Conservation (phyloP, 2,888 invertebrate species). For the Rotaria magnacalcarata region DNA sequence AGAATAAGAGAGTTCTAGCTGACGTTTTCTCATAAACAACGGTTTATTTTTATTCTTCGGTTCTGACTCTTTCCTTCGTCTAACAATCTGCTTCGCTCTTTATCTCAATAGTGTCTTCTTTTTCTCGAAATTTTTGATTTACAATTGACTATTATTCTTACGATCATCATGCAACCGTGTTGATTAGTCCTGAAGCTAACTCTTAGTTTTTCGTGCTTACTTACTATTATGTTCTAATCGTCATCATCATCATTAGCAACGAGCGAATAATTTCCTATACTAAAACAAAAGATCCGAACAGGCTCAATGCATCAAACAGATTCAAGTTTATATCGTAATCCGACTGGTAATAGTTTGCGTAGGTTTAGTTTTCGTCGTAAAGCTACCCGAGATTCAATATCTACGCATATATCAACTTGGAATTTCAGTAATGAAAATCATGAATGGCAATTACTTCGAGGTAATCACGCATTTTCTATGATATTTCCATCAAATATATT, state of each 20-base stretch:
- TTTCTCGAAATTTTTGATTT: not conserved
- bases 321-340: not conserved
- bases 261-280: not conserved
- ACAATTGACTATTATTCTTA: not conserved
- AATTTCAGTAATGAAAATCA: not conserved
- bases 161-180: not conserved
- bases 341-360: not conserved
- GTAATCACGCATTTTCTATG: not conserved
- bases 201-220: not conserved
- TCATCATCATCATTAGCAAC: not conserved
- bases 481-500: not conserved
- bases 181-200: not conserved
- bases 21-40: not conserved
- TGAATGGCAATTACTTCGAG: slow-evolving; percentile 24
- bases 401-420: not conserved
- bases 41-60: not conserved
- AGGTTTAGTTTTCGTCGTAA: slow-evolving; percentile 34
- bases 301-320: not conserved
- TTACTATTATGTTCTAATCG: not conserved
- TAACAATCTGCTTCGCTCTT: not conserved
- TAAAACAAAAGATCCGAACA: not conserved
- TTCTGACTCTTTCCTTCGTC: not conserved
- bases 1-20: not conserved
- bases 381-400: not conserved
- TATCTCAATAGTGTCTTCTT: not conserved